phyloP scores from a whole-genome alignment of 2,113 vertebrate genomes.

The Psilopsiagon aurifrons region DNA sequence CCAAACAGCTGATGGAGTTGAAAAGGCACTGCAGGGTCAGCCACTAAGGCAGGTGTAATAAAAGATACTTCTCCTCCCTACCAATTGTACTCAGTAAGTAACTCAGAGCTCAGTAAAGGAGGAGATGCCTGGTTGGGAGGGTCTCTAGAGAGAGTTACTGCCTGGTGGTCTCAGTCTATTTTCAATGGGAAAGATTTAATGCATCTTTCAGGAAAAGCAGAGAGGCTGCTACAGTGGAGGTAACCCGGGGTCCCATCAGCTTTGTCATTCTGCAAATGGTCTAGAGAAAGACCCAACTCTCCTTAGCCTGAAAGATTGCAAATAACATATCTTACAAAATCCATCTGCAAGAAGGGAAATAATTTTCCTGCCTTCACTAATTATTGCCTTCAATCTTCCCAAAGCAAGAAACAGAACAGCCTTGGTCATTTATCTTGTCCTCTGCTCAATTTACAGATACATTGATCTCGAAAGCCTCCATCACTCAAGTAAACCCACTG shows the following conservation, averaged over 20 bases:
- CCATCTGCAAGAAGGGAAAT: neutral
- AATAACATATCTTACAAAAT: neutral
- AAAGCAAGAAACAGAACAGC: neutral
- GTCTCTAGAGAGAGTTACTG: neutral
- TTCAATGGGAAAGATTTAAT: neutral
- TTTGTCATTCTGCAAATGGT: neutral
- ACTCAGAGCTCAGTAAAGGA: neutral
- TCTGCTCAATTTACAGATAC: neutral
- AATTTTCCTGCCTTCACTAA: neutral
- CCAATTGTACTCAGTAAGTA: rapidly evolving
- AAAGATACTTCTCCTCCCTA: neutral
- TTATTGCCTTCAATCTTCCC: constrained; percentile 10
- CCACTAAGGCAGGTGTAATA: neutral
- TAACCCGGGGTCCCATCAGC: neutral
- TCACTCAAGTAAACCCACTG: neutral
- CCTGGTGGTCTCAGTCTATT: neutral
- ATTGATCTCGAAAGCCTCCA: neutral
- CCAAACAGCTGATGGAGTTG: neutral
- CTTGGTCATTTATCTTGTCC: neutral
- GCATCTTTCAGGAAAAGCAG: neutral
- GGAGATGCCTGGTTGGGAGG: neutral
- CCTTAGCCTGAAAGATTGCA: neutral
- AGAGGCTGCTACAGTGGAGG: neutral
- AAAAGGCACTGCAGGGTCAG: neutral
- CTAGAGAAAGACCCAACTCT: neutral